phyloP scores from a whole-genome alignment of 2,797 vertebrate species.

The Cossypha heuglini region DNA sequence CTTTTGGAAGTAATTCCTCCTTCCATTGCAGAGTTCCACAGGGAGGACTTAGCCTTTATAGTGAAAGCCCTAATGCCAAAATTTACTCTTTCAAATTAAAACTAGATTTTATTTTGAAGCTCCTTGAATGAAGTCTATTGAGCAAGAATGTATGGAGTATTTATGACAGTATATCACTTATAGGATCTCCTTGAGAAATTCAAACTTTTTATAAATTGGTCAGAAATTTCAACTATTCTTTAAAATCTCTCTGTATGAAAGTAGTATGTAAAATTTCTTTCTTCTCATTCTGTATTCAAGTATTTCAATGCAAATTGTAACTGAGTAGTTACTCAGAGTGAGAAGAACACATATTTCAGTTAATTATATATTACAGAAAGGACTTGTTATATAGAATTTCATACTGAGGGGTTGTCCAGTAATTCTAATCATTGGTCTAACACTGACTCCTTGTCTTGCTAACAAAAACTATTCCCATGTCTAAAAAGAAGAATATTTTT shows the following conservation, averaged over 20 bases:
- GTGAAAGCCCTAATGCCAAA: constrained; percentile 2
- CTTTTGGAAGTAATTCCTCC: constrained; percentile 19
- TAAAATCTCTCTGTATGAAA: background rate
- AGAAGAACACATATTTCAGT: background rate
- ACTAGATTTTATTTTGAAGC: background rate
- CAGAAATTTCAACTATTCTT: background rate
- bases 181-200: background rate
- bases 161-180: background rate
- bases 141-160: background rate
- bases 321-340: background rate
- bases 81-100: constrained; percentile 39
- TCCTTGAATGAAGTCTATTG: background rate
- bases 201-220: background rate
- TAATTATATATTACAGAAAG: background rate
- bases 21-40: background rate
- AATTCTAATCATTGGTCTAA: background rate
- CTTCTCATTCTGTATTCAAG: background rate
- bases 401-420: background rate
- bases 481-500: background rate
- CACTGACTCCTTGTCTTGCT: background rate
- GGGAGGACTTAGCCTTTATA: constrained; percentile 7
- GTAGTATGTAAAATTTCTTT: background rate
- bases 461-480: background rate
- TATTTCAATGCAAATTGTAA: background rate
- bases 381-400: background rate